These are phyloP conservation scores for Melanerpes formicivorus DNA, from an alignment of 2,113 vertebrate species.

Conservation along the genomic window DNA sequence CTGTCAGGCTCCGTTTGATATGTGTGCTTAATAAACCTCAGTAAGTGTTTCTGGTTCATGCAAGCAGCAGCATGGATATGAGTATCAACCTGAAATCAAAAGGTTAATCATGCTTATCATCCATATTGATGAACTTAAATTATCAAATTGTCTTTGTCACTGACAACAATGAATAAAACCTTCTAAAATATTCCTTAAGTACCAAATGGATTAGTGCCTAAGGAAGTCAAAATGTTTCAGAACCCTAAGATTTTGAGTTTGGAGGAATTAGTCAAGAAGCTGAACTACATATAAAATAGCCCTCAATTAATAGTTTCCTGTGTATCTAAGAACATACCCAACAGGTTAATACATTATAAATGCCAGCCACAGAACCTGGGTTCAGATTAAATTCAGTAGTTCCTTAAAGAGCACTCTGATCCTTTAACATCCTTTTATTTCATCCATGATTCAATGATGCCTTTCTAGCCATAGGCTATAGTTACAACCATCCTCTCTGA, in stretches of 20 bases:
- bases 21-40: slow-evolving; percentile 92
- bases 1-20: slow-evolving; percentile 87
- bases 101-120: neutral
- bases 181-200: neutral
- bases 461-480: neutral
- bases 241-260: neutral
- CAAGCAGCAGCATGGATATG: slow-evolving; percentile 97
- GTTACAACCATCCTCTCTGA: neutral
- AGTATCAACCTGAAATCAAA: slow-evolving; percentile 89
- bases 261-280: neutral
- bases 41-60: slow-evolving; percentile 97
- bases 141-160: neutral
- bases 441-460: neutral
- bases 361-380: neutral
- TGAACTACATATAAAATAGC: neutral
- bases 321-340: neutral
- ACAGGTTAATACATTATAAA: neutral
- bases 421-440: neutral
- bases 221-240: neutral
- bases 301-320: neutral
- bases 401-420: neutral
- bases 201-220: neutral
- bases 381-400: neutral
- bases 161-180: neutral
- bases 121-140: neutral